Percentiles rank a stretch among this genome's conserved stretches.
phyloP scores from a whole-genome alignment of 2,797 vertebrate genomes.

The Leontopithecus rosalia region DNA sequence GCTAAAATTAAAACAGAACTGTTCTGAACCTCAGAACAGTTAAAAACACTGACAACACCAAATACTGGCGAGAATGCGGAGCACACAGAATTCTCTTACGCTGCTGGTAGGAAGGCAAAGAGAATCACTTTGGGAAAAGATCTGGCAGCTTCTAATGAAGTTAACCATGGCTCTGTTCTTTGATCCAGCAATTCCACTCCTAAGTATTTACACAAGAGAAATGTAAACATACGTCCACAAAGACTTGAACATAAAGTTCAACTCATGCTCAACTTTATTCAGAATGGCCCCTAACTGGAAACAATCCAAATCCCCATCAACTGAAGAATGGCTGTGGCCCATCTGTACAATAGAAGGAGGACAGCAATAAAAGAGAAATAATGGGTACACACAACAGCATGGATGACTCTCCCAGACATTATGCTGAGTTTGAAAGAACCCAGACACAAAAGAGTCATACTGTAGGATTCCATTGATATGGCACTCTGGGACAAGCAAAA shows the following conservation, averaged over 20 bases:
- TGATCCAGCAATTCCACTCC: not conserved
- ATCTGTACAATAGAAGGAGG: not conserved
- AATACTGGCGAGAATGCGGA: rapidly evolving
- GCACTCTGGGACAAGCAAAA: constrained; percentile 50
- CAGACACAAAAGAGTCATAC: constrained; percentile 43
- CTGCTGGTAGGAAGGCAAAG: not conserved
- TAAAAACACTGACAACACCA: not conserved
- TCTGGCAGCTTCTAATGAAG: constrained; percentile 64
- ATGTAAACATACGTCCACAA: constrained; percentile 49
- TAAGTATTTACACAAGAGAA: constrained; percentile 59
- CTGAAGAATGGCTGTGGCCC: not conserved
- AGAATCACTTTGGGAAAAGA: not conserved
- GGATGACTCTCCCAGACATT: not conserved
- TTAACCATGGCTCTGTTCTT: not conserved
- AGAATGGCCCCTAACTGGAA: constrained; percentile 54
- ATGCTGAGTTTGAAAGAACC: not conserved
- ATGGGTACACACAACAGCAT: not conserved
- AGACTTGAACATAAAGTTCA: not conserved
- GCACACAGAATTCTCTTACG: rapidly evolving
- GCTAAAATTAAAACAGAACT: not conserved
- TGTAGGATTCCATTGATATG: not conserved
- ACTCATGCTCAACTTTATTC: not conserved
- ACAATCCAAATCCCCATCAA: constrained; percentile 57
- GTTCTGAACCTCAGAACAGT: no score
- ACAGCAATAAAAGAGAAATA: not conserved